These are phyloP conservation scores for Ambastaia sidthimunki DNA, from an alignment of 2,797 vertebrate genomes.

Conservation along the genomic window DNA sequence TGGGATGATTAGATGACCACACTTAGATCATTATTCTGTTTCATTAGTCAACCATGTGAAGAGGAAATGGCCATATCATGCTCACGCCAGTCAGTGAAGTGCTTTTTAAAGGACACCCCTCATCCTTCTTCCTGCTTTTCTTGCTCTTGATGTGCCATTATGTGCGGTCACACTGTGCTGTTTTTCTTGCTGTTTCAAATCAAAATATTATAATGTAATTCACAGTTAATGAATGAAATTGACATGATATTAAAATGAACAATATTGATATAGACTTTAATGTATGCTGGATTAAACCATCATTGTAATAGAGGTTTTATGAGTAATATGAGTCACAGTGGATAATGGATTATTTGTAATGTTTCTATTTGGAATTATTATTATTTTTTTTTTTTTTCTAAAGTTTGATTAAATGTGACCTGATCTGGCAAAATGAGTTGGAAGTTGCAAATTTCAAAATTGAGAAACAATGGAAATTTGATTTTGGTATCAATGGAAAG, in stretches of 20 bases:
- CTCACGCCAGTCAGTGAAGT: not conserved
- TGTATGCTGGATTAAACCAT: not conserved
- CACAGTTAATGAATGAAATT: not conserved
- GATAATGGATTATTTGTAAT: too few species aligned
- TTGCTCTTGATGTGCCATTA: not conserved
- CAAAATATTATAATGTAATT: not conserved
- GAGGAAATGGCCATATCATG: constrained; percentile 1
- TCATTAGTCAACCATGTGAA: constrained; percentile 10
- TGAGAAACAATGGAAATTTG: too few species aligned
- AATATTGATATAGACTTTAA: not conserved
- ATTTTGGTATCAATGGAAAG: too few species aligned
- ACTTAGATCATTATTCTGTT: constrained; percentile 58
- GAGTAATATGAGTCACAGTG: not conserved
- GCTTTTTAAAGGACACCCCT: not conserved
- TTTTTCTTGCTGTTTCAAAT: not conserved
- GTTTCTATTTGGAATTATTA: too few species aligned
- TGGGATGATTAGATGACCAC: constrained; percentile 68
- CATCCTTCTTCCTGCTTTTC: not conserved
- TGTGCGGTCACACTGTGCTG: not conserved
- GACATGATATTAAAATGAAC: too few species aligned
- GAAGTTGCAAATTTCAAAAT: too few species aligned
- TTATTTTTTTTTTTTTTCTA: too few species aligned
- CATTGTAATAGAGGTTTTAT: not conserved
- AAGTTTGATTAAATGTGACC: too few species aligned
- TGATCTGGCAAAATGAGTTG: too few species aligned